phyloP scores from a whole-genome alignment of 2,113 vertebrate species.

The Arothron firmamentum region DNA sequence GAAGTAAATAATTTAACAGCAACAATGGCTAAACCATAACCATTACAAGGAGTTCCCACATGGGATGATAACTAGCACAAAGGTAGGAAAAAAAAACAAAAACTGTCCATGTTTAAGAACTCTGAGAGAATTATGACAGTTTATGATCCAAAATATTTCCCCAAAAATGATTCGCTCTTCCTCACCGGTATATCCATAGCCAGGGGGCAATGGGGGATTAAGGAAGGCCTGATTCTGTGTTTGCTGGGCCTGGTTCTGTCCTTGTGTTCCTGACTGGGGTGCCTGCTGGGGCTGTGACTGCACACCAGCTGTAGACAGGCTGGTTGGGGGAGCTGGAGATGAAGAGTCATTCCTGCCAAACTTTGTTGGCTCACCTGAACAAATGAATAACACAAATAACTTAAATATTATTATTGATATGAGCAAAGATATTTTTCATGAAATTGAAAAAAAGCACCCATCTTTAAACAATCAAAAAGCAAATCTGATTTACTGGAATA shows the following conservation, averaged over 20 bases:
- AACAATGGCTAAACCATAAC: background rate
- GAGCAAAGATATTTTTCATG: too few relatives aligned
- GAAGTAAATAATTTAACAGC: background rate
- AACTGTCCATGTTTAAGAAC: too few relatives aligned
- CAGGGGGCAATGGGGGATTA: constrained; percentile 86
- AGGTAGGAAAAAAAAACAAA: too few relatives aligned
- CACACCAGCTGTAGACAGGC: constrained; percentile 79
- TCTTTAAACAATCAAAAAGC: background rate
- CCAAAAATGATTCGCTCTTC: background rate
- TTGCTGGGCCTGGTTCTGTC: constrained; percentile 85
- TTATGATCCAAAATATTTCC: too few relatives aligned
- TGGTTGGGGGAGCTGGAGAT: constrained; percentile 88
- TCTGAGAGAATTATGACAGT: too few relatives aligned
- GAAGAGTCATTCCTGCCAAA: constrained; percentile 92
- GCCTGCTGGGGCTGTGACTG: constrained; percentile 81
- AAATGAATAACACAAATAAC: background rate
- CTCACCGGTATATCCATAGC: constrained; percentile 90
- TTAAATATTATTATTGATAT: background rate
- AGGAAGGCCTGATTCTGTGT: constrained; percentile 90
- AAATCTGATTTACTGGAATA: constrained; percentile 82
- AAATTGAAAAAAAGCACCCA: too few relatives aligned
- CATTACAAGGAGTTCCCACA: background rate
- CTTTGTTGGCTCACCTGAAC: constrained; percentile 89
- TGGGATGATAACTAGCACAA: background rate
- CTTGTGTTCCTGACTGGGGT: constrained; percentile 64